Percentiles rank a stretch among this genome's conserved stretches.
Conservation (phyloP, 92 coral and sea anemone species). For the Blastomussa wellsi region DNA sequence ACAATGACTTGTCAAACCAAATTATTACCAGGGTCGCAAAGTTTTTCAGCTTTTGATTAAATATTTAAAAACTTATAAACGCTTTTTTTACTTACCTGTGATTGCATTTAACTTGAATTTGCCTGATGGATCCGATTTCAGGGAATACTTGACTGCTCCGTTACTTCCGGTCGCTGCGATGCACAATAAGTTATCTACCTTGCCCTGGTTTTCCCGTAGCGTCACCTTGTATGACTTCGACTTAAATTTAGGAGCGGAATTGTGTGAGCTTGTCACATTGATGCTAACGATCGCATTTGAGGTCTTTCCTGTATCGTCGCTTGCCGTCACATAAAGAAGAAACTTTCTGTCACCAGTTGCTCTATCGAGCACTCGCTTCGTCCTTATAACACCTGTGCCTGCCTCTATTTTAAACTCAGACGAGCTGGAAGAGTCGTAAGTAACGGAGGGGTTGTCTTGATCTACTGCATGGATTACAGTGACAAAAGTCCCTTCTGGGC, state of each 20-base stretch:
- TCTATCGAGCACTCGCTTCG: conserved; percentile 48
- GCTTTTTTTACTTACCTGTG: conserved; percentile 57
- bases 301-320: conserved; percentile 36
- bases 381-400: conserved; percentile 68
- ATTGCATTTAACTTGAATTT: conserved; percentile 56
- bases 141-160: conserved; percentile 61
- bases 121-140: conserved; percentile 47
- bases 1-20: no score
- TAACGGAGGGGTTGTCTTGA: conserved; percentile 46
- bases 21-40: no score
- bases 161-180: conserved; percentile 72
- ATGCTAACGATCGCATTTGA: conserved; percentile 61
- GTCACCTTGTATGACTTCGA: conserved; percentile 42
- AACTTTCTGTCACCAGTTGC: conserved; percentile 45
- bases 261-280: conserved; percentile 31
- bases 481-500: conserved; percentile 77
- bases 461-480: conserved; percentile 71
- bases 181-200: conserved; percentile 70
- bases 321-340: conserved; percentile 53
- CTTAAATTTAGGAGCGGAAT: conserved; percentile 57
- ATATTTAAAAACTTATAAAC: no score
- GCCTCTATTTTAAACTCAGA: conserved; percentile 54
- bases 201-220: conserved; percentile 70
- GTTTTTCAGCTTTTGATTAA: no score
- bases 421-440: conserved; percentile 26